phyloP scores from a whole-genome alignment of 1,140 invertebrate genomes.

The Formica exsecta region DNA sequence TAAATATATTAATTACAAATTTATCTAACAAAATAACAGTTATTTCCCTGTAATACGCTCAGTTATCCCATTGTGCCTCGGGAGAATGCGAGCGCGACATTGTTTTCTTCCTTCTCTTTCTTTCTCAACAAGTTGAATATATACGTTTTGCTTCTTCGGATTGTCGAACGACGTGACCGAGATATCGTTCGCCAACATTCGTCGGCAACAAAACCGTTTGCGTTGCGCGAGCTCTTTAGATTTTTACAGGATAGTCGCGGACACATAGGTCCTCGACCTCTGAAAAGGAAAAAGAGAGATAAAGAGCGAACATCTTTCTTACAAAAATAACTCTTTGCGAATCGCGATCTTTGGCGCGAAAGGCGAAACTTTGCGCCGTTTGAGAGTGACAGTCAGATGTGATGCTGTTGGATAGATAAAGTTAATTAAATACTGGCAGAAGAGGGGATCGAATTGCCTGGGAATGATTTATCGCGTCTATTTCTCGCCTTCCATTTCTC shows the following conservation, averaged over 20 bases:
- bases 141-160: constrained; percentile 32
- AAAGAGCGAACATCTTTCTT: background rate
- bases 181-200: constrained; percentile 28
- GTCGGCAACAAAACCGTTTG: constrained; percentile 36
- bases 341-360: background rate
- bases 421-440: constrained; percentile 58
- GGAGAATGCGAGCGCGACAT: background rate
- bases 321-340: background rate
- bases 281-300: too few relatives aligned
- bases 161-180: constrained; percentile 34
- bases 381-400: constrained; percentile 17
- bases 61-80: too few relatives aligned
- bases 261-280: constrained; percentile 2
- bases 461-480: constrained; percentile 48
- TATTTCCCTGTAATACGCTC: too few relatives aligned
- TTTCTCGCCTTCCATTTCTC: constrained; percentile 3
- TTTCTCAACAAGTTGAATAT: background rate
- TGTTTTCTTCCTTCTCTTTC: background rate
- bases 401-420: constrained; percentile 41
- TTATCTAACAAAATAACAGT: too few relatives aligned
- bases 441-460: background rate
- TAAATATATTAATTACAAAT: too few relatives aligned
- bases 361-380: background rate
- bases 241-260: constrained; percentile 9
- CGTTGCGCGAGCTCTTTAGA: constrained; percentile 42